Conservation (phyloP, 2,888 invertebrate genomes). For the Pristionchus japonicus region DNA sequence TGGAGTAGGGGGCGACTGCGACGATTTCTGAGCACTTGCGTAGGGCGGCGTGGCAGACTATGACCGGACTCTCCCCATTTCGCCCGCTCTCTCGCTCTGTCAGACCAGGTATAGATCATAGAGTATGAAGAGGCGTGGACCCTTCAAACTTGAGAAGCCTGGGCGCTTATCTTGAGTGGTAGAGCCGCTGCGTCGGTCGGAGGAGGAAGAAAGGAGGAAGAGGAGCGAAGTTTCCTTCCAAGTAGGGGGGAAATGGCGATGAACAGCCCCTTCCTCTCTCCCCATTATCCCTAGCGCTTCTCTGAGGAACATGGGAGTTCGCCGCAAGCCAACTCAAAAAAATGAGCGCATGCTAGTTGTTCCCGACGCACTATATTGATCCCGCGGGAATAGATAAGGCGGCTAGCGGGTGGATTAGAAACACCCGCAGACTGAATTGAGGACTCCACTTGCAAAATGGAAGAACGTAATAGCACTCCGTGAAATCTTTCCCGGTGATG, state of each 20-base stretch:
- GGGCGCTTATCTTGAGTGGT: slow-evolving; percentile 5
- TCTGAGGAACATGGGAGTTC: neutral
- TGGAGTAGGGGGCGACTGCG: neutral
- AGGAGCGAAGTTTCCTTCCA: neutral
- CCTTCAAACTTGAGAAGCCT: neutral
- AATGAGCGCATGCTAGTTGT: neutral
- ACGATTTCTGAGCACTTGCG: neutral
- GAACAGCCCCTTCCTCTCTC: neutral
- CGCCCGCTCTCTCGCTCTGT: too few relatives aligned
- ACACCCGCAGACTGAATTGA: neutral
- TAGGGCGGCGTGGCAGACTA: neutral
- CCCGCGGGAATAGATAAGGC: neutral
- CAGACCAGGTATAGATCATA: too few relatives aligned
- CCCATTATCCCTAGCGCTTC: neutral
- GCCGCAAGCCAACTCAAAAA: neutral
- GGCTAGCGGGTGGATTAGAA: neutral
- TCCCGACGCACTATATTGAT: neutral
- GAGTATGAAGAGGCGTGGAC: too few relatives aligned
- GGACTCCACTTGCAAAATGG: neutral
- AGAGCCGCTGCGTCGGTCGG: neutral
- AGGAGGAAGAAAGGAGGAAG: neutral
- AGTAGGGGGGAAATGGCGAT: neutral
- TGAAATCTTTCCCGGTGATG: too few relatives aligned
- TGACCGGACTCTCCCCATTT: too few relatives aligned
- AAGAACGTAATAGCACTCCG: too few relatives aligned